Percentiles rank a stretch among this genome's conserved stretches.
Evolutionary conservation across 92 coral and sea anemone genomes (phyloP).

Genomic region (Hydrozoanthus gracilis): DNA sequence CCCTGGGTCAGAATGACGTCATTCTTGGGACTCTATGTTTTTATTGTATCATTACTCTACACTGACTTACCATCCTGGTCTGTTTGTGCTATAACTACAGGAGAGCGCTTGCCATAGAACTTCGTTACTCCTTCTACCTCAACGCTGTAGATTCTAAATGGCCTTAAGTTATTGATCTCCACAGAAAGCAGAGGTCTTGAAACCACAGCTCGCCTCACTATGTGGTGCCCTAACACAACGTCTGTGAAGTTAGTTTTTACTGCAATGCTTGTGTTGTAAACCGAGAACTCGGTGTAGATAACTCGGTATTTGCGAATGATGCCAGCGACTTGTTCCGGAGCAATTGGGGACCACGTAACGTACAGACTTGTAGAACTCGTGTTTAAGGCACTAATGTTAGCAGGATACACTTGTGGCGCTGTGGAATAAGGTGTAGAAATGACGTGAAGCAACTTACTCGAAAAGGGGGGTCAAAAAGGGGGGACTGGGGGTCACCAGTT

Average conservation of each 20-base stretch:
- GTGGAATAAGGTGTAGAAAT: not conserved
- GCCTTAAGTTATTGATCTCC: slow-evolving; percentile 56
- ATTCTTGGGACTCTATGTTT: no score
- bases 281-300: slow-evolving; percentile 41
- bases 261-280: not conserved
- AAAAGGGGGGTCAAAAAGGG: no score
- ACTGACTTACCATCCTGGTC: slow-evolving; percentile 75
- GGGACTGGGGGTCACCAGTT: no score
- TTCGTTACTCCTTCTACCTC: slow-evolving; percentile 68
- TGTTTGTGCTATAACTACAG: slow-evolving; percentile 61
- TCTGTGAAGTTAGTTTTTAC: slow-evolving; percentile 8
- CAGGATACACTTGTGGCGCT: slow-evolving; percentile 82
- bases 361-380: slow-evolving; percentile 72
- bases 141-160: slow-evolving; percentile 76
- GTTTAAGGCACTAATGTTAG: slow-evolving; percentile 66
- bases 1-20: no score
- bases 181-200: slow-evolving; percentile 49
- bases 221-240: not conserved
- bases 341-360: slow-evolving; percentile 70
- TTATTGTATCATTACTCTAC: no score
- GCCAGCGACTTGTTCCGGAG: slow-evolving; percentile 68
- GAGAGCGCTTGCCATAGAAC: slow-evolving; percentile 66
- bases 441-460: not conserved
- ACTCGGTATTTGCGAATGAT: slow-evolving; percentile 70
- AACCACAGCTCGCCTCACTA: slow-evolving; percentile 25